Percentiles rank a stretch among this genome's conserved stretches.
Evolutionary conservation across 1,140 invertebrate genomes (phyloP).

Genomic region (Euschistus heros): DNA sequence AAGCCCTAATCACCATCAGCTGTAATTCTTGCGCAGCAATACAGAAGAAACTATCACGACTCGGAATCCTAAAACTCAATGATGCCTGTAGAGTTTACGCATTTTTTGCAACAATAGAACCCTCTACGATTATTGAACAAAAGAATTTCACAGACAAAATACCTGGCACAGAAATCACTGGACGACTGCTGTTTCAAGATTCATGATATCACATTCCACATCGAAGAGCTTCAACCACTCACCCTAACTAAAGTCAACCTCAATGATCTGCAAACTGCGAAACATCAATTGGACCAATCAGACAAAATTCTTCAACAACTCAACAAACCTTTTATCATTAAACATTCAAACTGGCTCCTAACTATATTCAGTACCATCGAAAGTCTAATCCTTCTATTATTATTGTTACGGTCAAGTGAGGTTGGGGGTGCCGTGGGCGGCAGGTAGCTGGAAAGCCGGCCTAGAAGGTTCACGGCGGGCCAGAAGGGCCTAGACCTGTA

Average conservation of each 20-base stretch:
- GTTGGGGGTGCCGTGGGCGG: no score
- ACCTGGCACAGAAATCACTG: background rate
- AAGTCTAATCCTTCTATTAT: no score
- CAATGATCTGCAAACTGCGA: background rate
- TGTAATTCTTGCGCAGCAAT: background rate
- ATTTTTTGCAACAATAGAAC: background rate
- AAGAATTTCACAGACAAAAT: background rate
- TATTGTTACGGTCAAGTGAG: no score
- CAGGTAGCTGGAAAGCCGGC: no score
- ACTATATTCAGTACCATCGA: no score
- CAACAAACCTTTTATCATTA: background rate
- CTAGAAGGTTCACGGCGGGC: no score
- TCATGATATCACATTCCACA: background rate
- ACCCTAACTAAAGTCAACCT: background rate
- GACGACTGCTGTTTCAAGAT: background rate
- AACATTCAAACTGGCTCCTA: background rate
- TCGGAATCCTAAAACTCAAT: background rate
- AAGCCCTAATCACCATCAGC: background rate
- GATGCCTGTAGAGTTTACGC: background rate
- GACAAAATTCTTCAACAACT: constrained; percentile 3
- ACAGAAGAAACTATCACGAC: no score
- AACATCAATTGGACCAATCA: background rate
- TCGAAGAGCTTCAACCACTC: background rate
- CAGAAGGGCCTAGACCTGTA: no score
- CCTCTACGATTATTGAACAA: background rate